Conservation (phyloP, 2,113 vertebrate genomes). For the Lagopus muta region DNA sequence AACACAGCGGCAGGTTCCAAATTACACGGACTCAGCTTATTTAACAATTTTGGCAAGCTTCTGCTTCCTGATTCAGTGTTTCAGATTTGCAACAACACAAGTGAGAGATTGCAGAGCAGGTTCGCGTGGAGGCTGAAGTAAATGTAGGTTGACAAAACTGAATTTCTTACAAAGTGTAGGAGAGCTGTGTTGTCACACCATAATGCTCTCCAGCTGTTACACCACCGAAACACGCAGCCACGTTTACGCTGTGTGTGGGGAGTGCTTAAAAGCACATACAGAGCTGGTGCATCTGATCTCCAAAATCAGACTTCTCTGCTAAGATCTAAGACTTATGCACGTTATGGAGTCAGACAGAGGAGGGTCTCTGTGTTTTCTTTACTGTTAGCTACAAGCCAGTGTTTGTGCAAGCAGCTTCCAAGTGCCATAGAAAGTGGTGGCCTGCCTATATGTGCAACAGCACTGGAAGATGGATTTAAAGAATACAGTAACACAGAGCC, state of each 20-base stretch:
- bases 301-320: background rate
- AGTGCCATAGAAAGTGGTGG: background rate
- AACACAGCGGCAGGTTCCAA: conserved; percentile 14
- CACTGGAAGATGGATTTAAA: background rate
- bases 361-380: background rate
- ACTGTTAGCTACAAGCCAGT: background rate
- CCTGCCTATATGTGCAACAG: background rate
- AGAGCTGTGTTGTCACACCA: background rate
- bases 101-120: conserved; percentile 14
- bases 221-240: conserved; percentile 25
- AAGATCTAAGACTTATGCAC: background rate
- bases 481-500: background rate
- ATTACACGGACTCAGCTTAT: background rate
- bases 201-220: conserved; percentile 49
- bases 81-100: background rate
- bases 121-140: background rate
- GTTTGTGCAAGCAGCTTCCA: background rate
- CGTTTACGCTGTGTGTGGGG: conserved; percentile 5
- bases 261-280: conserved; percentile 14
- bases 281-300: background rate
- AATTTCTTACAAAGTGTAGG: background rate
- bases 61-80: conserved; percentile 4
- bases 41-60: background rate
- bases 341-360: background rate
- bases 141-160: conserved; percentile 11